Conservation (phyloP, 2,113 vertebrate genomes). For the Todiramphus saurophagus region DNA sequence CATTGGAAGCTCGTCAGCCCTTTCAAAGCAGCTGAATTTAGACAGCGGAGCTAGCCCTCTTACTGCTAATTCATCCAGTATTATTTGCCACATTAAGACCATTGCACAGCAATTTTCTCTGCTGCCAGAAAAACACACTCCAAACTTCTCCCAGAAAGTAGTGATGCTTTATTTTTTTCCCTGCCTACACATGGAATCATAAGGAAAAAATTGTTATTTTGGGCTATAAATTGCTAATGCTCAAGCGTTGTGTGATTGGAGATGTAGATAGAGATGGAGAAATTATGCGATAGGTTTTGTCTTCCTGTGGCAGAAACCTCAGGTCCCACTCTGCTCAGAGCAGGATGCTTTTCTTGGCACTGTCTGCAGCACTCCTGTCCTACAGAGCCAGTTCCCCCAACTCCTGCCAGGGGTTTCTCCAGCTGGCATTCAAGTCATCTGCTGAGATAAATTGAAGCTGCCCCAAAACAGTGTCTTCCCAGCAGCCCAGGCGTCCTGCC, state of each 20-base stretch:
- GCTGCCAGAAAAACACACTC: not conserved
- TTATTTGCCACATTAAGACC: not conserved
- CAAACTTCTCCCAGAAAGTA: not conserved
- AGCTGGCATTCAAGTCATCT: not conserved
- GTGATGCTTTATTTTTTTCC: not conserved
- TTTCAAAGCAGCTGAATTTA: conserved; percentile 7
- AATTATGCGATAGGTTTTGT: not conserved
- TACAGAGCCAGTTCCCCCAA: not conserved
- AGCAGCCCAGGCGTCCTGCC: not conserved
- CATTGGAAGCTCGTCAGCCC: not conserved
- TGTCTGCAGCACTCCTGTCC: not conserved
- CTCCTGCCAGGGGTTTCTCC: not conserved
- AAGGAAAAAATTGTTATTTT: not conserved
- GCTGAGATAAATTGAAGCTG: not conserved
- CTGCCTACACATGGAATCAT: not conserved
- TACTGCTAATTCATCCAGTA: not conserved
- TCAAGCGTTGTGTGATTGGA: not conserved
- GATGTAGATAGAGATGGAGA: not conserved
- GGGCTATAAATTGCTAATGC: not conserved
- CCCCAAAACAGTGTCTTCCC: not conserved
- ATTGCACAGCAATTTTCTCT: not conserved
- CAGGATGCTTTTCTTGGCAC: not conserved
- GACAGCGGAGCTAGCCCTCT: not conserved
- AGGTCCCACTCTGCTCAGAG: not conserved
- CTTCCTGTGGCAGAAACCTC: not conserved